Evolutionary conservation across 2,888 invertebrate species (phyloP), one percentile per base, ranked within the genome.

Genomic region (Folsomia manolachei): DNA sequence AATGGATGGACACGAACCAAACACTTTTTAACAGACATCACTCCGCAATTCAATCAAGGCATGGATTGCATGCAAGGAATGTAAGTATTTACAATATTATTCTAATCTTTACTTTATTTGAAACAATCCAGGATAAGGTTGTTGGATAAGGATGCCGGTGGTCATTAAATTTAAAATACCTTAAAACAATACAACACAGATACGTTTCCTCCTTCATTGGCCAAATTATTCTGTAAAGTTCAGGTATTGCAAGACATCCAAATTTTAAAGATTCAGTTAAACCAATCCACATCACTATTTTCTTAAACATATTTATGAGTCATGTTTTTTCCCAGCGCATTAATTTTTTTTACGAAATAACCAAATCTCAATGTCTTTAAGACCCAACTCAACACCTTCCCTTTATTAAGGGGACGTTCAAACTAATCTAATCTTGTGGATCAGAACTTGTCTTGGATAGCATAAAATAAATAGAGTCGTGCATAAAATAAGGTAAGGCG

Each of bases 1-100:
- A 56, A 56, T 19, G n/a, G n/a, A 56, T 56, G 56, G 56, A n/a
- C 56, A 56, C 56, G 56, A 56, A 56, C 39, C 39, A 39, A 39
- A n/a, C n/a, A n/a, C n/a, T n/a, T n/a, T n/a, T n/a, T n/a, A n/a
- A n/a, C n/a, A n/a, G n/a, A n/a, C n/a, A n/a, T 39, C 39, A 39
- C 39, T 14, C 39, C 39, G 14, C 39, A 39, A 39, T 39, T 39
- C 14, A 39, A 39, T 39, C n/a, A n/a, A n/a, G n/a, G n/a, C n/a
- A n/a, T n/a, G n/a, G n/a, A n/a, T n/a, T n/a, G n/a, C n/a, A n/a
- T n/a, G n/a, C n/a, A n/a, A n/a, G n/a, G n/a, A n/a, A n/a, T n/a
- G n/a, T n/a, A n/a, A n/a, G n/a, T n/a, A n/a, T n/a, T n/a, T n/a
- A n/a, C n/a, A n/a, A n/a, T n/a, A n/a, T n/a, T n/a, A n/a, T n/a